Base-by-base conservation (phyloP, 2,888 invertebrate genomes). In the Cryptus viduatorius region DNA sequence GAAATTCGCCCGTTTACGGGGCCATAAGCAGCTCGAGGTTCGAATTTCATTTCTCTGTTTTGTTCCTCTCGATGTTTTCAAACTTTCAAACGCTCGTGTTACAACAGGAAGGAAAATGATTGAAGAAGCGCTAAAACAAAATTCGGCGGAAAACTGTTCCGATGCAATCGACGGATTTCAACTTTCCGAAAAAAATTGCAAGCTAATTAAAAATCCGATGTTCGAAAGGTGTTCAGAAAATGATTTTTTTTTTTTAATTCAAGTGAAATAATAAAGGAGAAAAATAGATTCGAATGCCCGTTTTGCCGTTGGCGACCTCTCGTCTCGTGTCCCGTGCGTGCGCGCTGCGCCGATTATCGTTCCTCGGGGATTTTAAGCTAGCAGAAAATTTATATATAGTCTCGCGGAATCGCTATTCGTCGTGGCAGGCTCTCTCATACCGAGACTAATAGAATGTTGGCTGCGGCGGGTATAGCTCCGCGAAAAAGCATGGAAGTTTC, bases 331-430 rank as follows among this genome's bases (percentile, higher is more conserved):
- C 4, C 8, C 65, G 44, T 4, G 44, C 19, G 24, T 24, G 29
- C 14, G 46, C 48, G 68, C 68, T 16, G 29, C 29, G 48, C 48
- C 48, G 48, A 48, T 48, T 8, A 48, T 48, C 48, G 48, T 3
- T 48, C 48, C n/a, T n/a, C 14, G n/a, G 68, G 29, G 29, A 24
- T 29, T 48, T 29, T 7, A 68, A 29, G 46, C 48, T 14, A 5
- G n/a, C 48, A 46, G 48, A 48, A 68, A 48, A 68, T 68, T 68
- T 68, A 68, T 68, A 68, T 68, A 68, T 68, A 68, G 68, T 68
- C 46, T 24, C 46, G 46, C 68, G 68, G 68, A 68, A 68, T 68
- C 68, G 68, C 48, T 68, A 48, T 68, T 68, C 68, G 68, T 68
- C 68, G 68, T 37, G 37, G 37, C 37, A 14, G 29, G 48, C 48